These are phyloP conservation scores for Gymnocephalus cernua DNA, from an alignment of 2,113 vertebrate species.

Conservation along the genomic window DNA sequence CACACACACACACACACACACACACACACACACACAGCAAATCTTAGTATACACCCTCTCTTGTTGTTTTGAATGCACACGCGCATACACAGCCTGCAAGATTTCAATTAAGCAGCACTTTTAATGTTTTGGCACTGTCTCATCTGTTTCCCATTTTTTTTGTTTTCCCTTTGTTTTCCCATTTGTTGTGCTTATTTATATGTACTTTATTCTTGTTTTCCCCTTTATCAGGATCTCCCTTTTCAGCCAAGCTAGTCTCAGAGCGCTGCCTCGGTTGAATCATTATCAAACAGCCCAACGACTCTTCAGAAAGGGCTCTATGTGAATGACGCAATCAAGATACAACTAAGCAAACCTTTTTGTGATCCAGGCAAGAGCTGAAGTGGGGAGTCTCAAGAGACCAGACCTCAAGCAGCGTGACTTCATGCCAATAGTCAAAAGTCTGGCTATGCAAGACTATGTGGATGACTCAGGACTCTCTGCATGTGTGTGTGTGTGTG, in stretches of 20 bases:
- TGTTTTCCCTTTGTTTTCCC: constrained; percentile 58
- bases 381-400: constrained; percentile 49
- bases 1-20: constrained; percentile 20
- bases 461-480: constrained; percentile 49
- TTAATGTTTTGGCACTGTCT: constrained; percentile 69
- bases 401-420: constrained; percentile 32
- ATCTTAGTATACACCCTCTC: constrained; percentile 24
- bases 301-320: constrained; percentile 47
- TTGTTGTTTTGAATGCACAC: constrained; percentile 38
- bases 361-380: constrained; percentile 49
- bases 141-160: constrained; percentile 37
- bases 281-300: constrained; percentile 67
- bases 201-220: constrained; percentile 62
- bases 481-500: neutral
- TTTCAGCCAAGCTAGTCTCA: constrained; percentile 41
- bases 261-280: constrained; percentile 54
- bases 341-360: constrained; percentile 67
- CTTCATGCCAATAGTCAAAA: constrained; percentile 52
- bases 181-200: constrained; percentile 80
- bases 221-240: constrained; percentile 32
- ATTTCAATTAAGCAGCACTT: constrained; percentile 77
- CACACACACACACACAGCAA: constrained; percentile 20
- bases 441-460: constrained; percentile 35
- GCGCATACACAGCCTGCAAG: constrained; percentile 47
- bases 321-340: constrained; percentile 69